Conservation (phyloP, 2,113 vertebrate species). For the Apodemus speciosus region DNA sequence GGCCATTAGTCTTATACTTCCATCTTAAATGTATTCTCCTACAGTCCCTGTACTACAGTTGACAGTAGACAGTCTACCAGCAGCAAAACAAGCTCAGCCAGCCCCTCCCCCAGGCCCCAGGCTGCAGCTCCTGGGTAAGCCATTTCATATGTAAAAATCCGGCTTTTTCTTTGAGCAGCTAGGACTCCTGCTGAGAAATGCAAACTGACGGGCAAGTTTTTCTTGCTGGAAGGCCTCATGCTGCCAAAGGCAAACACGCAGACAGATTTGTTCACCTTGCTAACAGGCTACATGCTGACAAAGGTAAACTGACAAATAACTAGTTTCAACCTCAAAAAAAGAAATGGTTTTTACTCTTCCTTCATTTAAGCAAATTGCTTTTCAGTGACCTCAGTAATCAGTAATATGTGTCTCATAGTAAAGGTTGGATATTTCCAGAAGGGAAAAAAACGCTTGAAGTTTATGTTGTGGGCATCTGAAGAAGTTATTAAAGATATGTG, state of each 20-base stretch:
- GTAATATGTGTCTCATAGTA: too few relatives aligned
- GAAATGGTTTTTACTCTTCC: not conserved
- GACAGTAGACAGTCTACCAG: too few relatives aligned
- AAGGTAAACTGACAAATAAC: not conserved
- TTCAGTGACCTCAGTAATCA: not conserved
- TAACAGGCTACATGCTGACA: not conserved
- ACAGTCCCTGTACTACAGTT: not conserved
- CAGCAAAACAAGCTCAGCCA: not conserved
- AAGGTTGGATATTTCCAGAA: too few relatives aligned
- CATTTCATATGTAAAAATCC: not conserved
- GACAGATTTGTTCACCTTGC: not conserved
- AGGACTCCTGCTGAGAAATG: not conserved
- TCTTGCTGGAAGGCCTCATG: not conserved
- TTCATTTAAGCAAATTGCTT: not conserved
- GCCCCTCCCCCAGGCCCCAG: not conserved
- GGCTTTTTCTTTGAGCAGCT: not conserved
- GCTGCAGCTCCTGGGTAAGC: not conserved
- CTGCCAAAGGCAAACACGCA: not conserved
- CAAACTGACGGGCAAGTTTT: not conserved
- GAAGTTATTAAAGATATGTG: not conserved
- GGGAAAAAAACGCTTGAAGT: not conserved
- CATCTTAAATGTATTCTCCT: not conserved
- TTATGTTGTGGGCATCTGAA: not conserved
- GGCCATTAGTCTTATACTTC: not conserved
- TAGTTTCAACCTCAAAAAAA: not conserved